phyloP scores from a whole-genome alignment of 2,888 invertebrate genomes.

The Horisme vitalbata region DNA sequence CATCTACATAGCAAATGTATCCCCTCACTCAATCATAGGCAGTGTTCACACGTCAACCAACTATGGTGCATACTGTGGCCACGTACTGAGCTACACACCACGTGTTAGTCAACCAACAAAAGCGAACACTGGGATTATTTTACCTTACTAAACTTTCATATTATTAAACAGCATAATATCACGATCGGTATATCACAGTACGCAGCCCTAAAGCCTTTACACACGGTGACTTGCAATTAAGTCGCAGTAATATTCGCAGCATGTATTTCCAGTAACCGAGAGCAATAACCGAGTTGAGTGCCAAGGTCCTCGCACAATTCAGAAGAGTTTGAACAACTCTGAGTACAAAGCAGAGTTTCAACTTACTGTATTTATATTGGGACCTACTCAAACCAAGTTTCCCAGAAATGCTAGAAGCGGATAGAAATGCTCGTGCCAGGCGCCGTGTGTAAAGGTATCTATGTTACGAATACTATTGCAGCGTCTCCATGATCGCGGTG shows the following conservation, averaged over 20 bases:
- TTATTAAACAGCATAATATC: conserved; percentile 11
- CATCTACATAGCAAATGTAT: too few species aligned
- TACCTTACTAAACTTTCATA: conserved; percentile 10
- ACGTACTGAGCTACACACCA: conserved; percentile 17
- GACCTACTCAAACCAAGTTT: too few species aligned
- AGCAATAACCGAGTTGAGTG: too few species aligned
- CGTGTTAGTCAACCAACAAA: conserved; percentile 10
- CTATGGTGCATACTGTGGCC: conserved; percentile 11
- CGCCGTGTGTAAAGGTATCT: conserved; percentile 8
- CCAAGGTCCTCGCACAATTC: too few species aligned
- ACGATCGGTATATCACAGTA: conserved; percentile 20
- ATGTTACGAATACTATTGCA: conserved; percentile 22
- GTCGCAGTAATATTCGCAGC: too few species aligned
- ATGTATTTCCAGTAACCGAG: too few species aligned
- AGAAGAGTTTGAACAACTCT: too few species aligned
- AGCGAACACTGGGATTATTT: conserved; percentile 14
- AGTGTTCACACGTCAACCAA: conserved; percentile 2
- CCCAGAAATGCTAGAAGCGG: too few species aligned
- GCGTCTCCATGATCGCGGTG: conserved; percentile 17
- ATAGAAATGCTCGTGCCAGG: too few species aligned
- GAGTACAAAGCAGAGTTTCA: too few species aligned
- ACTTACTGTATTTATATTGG: too few species aligned
- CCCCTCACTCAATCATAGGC: background rate
- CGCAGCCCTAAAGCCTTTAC: conserved; percentile 14
- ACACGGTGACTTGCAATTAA: background rate